Base-by-base conservation (phyloP, 2,888 invertebrate species). In the Phoenoteleia sp. region DNA sequence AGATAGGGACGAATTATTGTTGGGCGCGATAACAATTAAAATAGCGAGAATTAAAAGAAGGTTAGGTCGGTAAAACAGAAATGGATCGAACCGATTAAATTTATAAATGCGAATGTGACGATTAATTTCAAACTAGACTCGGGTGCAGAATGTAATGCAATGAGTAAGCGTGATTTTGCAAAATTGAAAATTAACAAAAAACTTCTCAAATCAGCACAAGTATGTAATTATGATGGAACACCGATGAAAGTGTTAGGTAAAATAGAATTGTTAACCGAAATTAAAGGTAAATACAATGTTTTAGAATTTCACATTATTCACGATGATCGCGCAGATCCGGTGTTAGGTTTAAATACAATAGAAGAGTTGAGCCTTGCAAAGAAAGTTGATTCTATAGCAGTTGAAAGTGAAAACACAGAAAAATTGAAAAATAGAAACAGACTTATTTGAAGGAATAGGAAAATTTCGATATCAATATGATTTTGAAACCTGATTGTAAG, bases 401-500 rank as follows among this genome's bases (percentile, higher is more conserved):
- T 25, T n/a, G n/a, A n/a, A n/a, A n/a, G n/a, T n/a, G n/a, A n/a
- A n/a, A n/a, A n/a, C n/a, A n/a, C n/a, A n/a, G 13, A 29, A 6
- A 29, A 29, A n/a, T 29, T n/a, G 23, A 25, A 2, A 9, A 58
- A 33, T 33, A 6, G 11, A 75, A 2, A 29, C 66, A 45, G 62
- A 74, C 47, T 17, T 66, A 13, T 84, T 84, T 71, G 56, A 75
- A 29, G 84, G 84, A 19, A 49, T 64, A 1, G 85, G 75, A 0
- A 81, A 79, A 25, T 33, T 76, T 15, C 17, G 58, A 21, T 83
- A 76, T 64, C 47, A 67, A 11, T 85, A 85, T 49, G 66, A 82
- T 45, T 71, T 49, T 82, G 39, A 79, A 79, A 33, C 27, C 52
- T 23, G 66, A 74, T 15, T 5, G 3, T 25, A 2, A 0, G 0